Evolutionary conservation across 2,888 invertebrate species (phyloP).

Genomic region (Seira sanloemensis): DNA sequence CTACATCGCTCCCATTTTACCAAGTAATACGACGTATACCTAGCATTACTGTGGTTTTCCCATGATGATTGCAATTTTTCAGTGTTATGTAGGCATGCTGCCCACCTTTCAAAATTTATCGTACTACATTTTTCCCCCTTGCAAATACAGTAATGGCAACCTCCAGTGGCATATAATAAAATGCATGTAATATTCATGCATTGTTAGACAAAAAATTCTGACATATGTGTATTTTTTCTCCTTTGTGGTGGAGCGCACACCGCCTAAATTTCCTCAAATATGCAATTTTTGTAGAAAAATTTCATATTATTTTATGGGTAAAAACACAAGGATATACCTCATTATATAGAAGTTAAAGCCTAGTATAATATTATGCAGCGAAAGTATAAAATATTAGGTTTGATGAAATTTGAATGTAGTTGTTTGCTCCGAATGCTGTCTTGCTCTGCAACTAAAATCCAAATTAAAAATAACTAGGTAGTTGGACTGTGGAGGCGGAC

Average conservation of each 20-base stretch:
- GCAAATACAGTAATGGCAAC: slow-evolving; percentile 12
- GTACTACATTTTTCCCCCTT: slow-evolving; percentile 11
- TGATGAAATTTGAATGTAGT: background rate
- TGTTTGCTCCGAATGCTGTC: background rate
- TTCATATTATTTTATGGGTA: background rate
- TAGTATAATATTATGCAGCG: too few relatives aligned
- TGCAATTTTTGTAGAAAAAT: slow-evolving; percentile 3
- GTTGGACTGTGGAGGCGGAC: background rate
- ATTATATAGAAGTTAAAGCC: background rate
- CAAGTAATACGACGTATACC: background rate
- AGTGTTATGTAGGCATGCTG: slow-evolving; percentile 22
- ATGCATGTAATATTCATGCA: slow-evolving; percentile 19
- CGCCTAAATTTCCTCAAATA: slow-evolving; percentile 7
- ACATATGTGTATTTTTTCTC: slow-evolving; percentile 16
- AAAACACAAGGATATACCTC: background rate
- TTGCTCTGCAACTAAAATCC: too few relatives aligned
- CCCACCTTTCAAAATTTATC: slow-evolving; percentile 19
- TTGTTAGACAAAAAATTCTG: slow-evolving; percentile 14
- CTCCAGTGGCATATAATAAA: slow-evolving; percentile 1
- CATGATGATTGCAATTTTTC: slow-evolving; percentile 35
- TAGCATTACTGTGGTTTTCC: slow-evolving; percentile 28
- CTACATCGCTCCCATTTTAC: background rate
- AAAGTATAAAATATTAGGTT: background rate
- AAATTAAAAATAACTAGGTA: background rate
- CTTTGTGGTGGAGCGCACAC: slow-evolving; percentile 1